Evolutionary conservation across 2,113 vertebrate species (phyloP).

Genomic region (Hystrix cristata): DNA sequence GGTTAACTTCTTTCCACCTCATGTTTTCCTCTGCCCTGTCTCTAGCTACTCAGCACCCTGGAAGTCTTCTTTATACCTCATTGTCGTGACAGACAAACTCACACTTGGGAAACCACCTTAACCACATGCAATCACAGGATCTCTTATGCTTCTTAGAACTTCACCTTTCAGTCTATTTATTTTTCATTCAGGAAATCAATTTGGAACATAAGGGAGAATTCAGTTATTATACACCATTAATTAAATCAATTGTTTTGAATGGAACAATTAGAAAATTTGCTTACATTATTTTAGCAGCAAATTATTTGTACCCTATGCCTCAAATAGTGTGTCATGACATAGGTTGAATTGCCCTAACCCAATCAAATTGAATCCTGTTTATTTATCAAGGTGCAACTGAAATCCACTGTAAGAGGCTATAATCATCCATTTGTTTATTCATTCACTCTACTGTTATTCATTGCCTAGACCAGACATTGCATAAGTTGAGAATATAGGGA

Average conservation of each 20-base stretch:
- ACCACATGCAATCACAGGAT: not conserved
- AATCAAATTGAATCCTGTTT: not conserved
- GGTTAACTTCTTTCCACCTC: not conserved
- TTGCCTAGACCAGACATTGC: not conserved
- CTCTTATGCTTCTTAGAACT: conserved; percentile 47
- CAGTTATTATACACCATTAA: not conserved
- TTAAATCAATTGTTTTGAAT: conserved; percentile 26
- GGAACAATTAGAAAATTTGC: conserved; percentile 26
- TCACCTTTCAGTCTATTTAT: not conserved
- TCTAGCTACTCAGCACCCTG: not conserved
- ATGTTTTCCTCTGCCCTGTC: not conserved
- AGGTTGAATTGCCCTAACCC: not conserved
- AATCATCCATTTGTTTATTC: conserved; percentile 22
- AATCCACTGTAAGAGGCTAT: conserved; percentile 3
- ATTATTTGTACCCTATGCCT: not conserved
- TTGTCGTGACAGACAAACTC: not conserved
- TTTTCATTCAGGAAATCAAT: conserved; percentile 29
- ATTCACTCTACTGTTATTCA: conserved; percentile 22
- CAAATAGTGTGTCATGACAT: not conserved
- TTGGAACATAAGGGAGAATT: not conserved
- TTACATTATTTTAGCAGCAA: conserved; percentile 23
- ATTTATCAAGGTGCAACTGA: not conserved
- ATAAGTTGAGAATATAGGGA: conserved; percentile 14
- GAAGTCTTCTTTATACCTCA: not conserved
- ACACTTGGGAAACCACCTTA: not conserved